phyloP scores from a whole-genome alignment of 2,113 vertebrate genomes.

The Larimichthys crocea region DNA sequence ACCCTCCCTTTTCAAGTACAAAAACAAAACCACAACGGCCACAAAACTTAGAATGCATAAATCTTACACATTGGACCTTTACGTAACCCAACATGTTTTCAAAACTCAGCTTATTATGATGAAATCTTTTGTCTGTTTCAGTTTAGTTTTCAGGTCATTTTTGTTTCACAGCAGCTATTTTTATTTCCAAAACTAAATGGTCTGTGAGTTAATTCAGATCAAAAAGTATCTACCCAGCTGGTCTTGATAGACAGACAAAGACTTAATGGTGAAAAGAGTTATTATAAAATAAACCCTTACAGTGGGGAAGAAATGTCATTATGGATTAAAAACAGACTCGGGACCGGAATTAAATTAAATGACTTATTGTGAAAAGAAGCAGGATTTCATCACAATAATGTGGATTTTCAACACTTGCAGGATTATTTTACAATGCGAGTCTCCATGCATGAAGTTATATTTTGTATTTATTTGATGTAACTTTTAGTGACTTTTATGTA shows the following conservation, averaged over 20 bases:
- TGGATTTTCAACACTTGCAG: not conserved
- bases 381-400: not conserved
- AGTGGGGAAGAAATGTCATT: not conserved
- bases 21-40: no score
- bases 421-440: not conserved
- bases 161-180: not conserved
- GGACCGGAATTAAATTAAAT: not conserved
- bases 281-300: not conserved
- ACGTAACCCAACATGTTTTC: not conserved
- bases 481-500: not conserved
- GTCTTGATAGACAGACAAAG: not conserved
- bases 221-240: constrained; percentile 3
- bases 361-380: not conserved
- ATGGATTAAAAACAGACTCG: not conserved
- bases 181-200: not conserved
- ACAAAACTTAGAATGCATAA: no score
- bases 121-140: not conserved
- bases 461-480: not conserved
- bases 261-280: not conserved
- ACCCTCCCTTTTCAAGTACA: no score
- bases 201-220: not conserved
- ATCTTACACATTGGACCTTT: no score
- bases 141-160: not conserved
- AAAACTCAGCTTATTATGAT: not conserved
- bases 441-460: not conserved